Percentiles rank a stretch among this genome's conserved stretches.
Evolutionary conservation across 1,140 invertebrate species (phyloP).

Genomic region (Zaprionus davidi): DNA sequence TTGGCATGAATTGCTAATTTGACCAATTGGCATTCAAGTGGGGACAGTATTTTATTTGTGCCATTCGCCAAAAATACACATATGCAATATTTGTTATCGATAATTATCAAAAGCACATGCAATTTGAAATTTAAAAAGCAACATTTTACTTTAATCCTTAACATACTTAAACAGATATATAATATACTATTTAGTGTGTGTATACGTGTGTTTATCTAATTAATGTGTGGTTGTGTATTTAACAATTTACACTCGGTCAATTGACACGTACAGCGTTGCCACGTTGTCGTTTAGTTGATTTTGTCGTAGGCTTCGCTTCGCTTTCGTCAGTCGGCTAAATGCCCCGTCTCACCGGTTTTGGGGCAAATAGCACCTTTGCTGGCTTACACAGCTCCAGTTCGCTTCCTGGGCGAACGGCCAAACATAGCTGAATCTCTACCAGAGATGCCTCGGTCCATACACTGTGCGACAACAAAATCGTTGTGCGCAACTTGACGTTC

Average conservation of each 20-base stretch:
- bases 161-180: constrained; percentile 8
- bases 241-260: constrained; percentile 25
- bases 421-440: constrained; percentile 93
- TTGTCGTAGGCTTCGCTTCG: not conserved
- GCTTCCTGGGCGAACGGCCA: constrained; percentile 88
- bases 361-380: constrained; percentile 94
- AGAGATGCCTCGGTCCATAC: constrained; percentile 95
- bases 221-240: constrained; percentile 5
- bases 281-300: not conserved
- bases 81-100: not conserved
- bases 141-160: constrained; percentile 20
- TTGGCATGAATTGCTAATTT: not conserved
- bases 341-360: constrained; percentile 94
- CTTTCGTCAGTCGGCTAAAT: constrained; percentile 85
- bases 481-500: constrained; percentile 89
- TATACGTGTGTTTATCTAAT: constrained; percentile 1
- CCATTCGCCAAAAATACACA: not conserved
- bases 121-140: constrained; percentile 9
- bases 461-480: constrained; percentile 93
- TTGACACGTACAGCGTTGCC: not conserved
- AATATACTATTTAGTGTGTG: constrained; percentile 8
- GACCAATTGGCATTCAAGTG: not conserved
- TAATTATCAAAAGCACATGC: not conserved
- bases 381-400: constrained; percentile 94
- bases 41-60: not conserved